Base-by-base conservation (phyloP, 2,888 invertebrate genomes). In the Mantis religiosa region DNA sequence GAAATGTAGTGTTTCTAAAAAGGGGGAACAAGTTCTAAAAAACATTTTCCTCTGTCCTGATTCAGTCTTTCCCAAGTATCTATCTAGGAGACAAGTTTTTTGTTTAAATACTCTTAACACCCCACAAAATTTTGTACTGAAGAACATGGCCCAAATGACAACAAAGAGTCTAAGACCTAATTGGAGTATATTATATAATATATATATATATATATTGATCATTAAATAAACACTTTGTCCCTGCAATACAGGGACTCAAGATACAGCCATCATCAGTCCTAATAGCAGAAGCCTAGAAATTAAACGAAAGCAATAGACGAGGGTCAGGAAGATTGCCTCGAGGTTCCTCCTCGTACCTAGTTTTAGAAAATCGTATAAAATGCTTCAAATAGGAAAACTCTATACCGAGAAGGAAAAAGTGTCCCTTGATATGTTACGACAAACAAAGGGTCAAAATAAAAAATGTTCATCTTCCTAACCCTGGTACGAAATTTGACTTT, bases 31-130 rank as follows among this genome's bases (percentile, higher is more conserved):
- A 88, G 88, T 82, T 87, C 87, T 87, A 87, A 87, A 89, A 89
- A 89, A 89, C 88, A 88, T 82, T 88, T n/a, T 83, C 85, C 84
- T 88, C 47, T 82, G 27, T 85, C 86, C 87, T 87, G 83, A 83
- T 87, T 90, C 90, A 90, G 90, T 90, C 90, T 90, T 90, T 89
- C 90, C 90, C 90, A 90, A 88, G 83, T 89, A 71, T 84, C 89
- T 89, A 89, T 28, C 88, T 89, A 90, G 82, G 84, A 89, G 87
- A 90, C 89, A 90, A n/a, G n/a, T n/a, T 85, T 85, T 88, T 85
- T 28, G 54, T 71, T 28, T 86, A 87, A 89, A 82, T 89, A 88
- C 90, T 89, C 47, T 90, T 89, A 88, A 88, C 88, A 90, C 41
- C 47, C 83, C 85, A 89, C 85, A 89, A 89, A 89, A 90, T 89